phyloP scores from a whole-genome alignment of 2,113 vertebrate genomes.

The Dromaius novaehollandiae region DNA sequence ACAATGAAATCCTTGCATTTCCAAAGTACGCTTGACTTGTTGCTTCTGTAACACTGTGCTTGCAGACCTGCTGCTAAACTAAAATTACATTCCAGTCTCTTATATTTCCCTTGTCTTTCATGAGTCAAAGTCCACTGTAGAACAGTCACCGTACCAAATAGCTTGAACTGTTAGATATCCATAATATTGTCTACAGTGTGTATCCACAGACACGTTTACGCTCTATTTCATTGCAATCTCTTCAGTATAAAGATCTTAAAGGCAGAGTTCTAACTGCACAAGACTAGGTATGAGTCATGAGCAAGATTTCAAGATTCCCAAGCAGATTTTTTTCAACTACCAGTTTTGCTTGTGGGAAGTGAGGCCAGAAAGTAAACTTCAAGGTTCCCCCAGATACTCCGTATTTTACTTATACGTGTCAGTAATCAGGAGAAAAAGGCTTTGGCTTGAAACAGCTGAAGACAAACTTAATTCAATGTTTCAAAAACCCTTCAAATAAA shows the following conservation, averaged over 20 bases:
- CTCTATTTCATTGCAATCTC: not conserved
- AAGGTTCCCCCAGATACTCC: not conserved
- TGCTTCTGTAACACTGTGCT: not conserved
- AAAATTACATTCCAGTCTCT: not conserved
- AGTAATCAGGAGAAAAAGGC: not conserved
- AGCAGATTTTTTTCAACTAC: not conserved
- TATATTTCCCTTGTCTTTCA: not conserved
- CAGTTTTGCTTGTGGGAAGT: not conserved
- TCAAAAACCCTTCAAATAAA: not conserved
- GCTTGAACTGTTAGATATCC: not conserved
- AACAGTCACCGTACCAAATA: not conserved
- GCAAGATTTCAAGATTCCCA: not conserved
- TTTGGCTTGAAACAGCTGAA: not conserved
- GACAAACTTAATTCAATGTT: not conserved
- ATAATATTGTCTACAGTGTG: not conserved
- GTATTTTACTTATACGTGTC: not conserved
- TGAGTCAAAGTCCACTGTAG: not conserved
- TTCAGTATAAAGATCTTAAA: not conserved
- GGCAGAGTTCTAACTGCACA: not conserved
- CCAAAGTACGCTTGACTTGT: not conserved
- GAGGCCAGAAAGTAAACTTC: not conserved
- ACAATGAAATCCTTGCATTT: not conserved
- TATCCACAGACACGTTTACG: not conserved
- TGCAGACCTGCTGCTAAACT: not conserved
- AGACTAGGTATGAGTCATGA: accelerated